Conservation (phyloP, 2,113 vertebrate genomes). For the Ophiodon elongatus region DNA sequence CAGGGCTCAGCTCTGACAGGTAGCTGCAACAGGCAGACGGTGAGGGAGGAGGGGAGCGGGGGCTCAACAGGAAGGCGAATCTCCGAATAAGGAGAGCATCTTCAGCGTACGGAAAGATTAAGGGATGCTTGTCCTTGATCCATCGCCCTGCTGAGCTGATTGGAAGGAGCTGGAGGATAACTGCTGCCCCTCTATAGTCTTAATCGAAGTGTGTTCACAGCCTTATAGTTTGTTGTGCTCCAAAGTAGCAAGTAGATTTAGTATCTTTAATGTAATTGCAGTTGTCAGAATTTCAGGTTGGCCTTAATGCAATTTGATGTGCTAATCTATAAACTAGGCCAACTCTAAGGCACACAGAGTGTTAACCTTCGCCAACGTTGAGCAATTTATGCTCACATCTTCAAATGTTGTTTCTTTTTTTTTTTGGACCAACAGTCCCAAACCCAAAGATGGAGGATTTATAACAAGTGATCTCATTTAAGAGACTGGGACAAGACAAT, state of each 20-base stretch:
- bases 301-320: neutral
- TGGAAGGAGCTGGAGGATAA: conserved; percentile 35
- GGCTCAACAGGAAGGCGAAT: conserved; percentile 6
- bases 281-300: neutral
- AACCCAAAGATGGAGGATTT: neutral
- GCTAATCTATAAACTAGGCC: neutral
- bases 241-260: neutral
- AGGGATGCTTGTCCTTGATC: conserved; percentile 65
- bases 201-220: neutral
- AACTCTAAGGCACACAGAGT: neutral
- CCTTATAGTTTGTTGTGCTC: neutral
- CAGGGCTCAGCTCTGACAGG: conserved; percentile 45
- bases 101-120: conserved; percentile 28
- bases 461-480: too few relatives aligned
- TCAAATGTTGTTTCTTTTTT: neutral
- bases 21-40: conserved; percentile 35
- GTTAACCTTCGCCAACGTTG: neutral
- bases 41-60: neutral
- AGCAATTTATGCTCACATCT: neutral
- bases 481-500: neutral
- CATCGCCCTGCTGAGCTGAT: conserved; percentile 33
- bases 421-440: neutral
- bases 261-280: neutral
- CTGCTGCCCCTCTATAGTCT: neutral
- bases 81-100: neutral